Conservation (phyloP, 2,888 invertebrate species). For the Eupithecia exiguata region DNA sequence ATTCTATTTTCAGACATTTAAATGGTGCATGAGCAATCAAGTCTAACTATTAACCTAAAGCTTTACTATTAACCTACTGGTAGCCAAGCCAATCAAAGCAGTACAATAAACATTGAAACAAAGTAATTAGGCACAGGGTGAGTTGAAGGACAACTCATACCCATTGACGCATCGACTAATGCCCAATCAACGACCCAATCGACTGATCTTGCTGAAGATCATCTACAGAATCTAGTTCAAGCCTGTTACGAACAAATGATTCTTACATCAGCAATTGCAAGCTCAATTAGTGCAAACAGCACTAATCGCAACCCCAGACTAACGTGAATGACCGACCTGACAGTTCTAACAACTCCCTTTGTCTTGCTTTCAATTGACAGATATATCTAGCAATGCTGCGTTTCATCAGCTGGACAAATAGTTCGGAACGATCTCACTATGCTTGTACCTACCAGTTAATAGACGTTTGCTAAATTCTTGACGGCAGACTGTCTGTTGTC, state of each 20-base stretch:
- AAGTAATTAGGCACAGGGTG: slow-evolving; percentile 31
- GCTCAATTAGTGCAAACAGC: slow-evolving; percentile 58
- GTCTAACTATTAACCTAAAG: slow-evolving; percentile 15
- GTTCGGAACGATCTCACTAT: background rate
- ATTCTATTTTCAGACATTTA: slow-evolving; percentile 11
- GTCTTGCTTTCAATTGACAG: slow-evolving; percentile 29
- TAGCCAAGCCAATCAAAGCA: slow-evolving; percentile 26
- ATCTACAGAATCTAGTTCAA: slow-evolving; percentile 52
- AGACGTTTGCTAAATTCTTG: slow-evolving; percentile 5
- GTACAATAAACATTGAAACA: slow-evolving; percentile 31
- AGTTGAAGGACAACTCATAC: slow-evolving; percentile 24
- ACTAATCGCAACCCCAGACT: slow-evolving; percentile 71
- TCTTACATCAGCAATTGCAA: slow-evolving; percentile 48
- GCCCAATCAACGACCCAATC: slow-evolving; percentile 57
- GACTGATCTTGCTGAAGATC: slow-evolving; percentile 62
- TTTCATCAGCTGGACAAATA: slow-evolving; percentile 15
- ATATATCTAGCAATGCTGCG: slow-evolving; percentile 15
- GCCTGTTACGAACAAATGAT: slow-evolving; percentile 32
- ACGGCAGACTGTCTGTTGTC: slow-evolving; percentile 8
- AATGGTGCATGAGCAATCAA: slow-evolving; percentile 7
- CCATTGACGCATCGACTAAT: slow-evolving; percentile 26
- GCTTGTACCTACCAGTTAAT: slow-evolving; percentile 4
- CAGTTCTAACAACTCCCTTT: slow-evolving; percentile 39
- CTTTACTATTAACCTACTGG: slow-evolving; percentile 16
- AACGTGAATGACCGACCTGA: slow-evolving; percentile 71